phyloP scores from a whole-genome alignment of 2,113 vertebrate genomes.

The Cyanoliseus patagonus region DNA sequence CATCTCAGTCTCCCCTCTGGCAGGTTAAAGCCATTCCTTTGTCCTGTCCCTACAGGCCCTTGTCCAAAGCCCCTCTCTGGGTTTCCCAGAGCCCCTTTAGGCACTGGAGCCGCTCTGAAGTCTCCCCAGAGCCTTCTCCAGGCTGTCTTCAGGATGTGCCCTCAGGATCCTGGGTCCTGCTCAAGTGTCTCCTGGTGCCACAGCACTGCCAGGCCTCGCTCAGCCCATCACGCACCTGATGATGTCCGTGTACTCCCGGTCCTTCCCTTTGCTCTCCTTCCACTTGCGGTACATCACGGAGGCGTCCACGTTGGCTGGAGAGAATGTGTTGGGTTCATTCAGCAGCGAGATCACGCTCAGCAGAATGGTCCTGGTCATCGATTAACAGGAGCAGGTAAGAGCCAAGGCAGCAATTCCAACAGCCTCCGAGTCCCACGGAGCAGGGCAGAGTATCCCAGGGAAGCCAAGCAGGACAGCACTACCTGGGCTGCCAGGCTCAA shows the following conservation, averaged over 20 bases:
- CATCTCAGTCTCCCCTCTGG: no score
- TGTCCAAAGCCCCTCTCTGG: no score
- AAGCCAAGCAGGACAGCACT: not conserved
- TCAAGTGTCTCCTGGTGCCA: not conserved
- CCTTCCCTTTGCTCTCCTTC: constrained; percentile 95
- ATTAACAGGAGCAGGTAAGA: not conserved
- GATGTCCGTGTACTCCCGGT: constrained; percentile 93
- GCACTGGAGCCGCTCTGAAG: no score
- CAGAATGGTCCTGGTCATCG: constrained; percentile 86
- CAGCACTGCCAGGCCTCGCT: not conserved
- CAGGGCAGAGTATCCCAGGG: not conserved
- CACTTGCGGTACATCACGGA: constrained; percentile 98
- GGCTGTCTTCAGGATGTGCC: not conserved
- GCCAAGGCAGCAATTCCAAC: not conserved
- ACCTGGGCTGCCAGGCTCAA: fast-evolving
- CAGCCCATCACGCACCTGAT: constrained; percentile 81
- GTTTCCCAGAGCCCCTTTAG: no score
- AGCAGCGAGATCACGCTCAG: constrained; percentile 95
- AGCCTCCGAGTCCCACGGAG: not conserved
- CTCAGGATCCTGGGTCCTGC: not conserved
- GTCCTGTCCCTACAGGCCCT: no score
- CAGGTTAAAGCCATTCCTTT: no score
- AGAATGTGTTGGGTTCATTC: constrained; percentile 96
- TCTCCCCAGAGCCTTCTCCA: no score
- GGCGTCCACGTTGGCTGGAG: constrained; percentile 93